Conservation (phyloP, 2,888 invertebrate species). For the Lepetodrilus schrolli region DNA sequence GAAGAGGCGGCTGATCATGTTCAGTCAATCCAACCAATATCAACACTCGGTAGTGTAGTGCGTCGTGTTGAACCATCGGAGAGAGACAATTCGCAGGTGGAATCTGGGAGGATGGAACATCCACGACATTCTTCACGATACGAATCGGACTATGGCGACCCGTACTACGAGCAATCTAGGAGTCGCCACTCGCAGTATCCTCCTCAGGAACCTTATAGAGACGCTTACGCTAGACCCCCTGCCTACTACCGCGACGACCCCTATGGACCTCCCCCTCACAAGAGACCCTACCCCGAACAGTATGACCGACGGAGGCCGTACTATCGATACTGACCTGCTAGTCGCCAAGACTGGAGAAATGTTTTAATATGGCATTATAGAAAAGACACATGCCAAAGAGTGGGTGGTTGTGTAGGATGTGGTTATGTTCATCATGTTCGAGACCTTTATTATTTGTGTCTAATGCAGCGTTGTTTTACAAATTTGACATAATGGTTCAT, state of each 20-base stretch:
- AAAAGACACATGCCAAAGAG: background rate
- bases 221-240: constrained; percentile 20
- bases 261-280: constrained; percentile 42
- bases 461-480: no score
- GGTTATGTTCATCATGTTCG: no score
- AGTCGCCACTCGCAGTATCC: background rate
- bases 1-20: constrained; percentile 33
- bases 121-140: constrained; percentile 1
- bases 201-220: constrained; percentile 10
- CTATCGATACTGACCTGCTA: constrained; percentile 28
- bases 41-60: constrained; percentile 33
- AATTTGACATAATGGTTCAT: no score
- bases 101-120: background rate
- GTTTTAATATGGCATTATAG: background rate
- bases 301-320: constrained; percentile 23
- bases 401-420: background rate
- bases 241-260: constrained; percentile 29
- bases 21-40: constrained; percentile 34
- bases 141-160: constrained; percentile 29
- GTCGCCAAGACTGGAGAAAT: no score
- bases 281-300: constrained; percentile 39
- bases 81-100: constrained; percentile 9
- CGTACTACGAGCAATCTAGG: constrained; percentile 12
- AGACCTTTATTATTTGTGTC: no score
- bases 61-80: constrained; percentile 26